phyloP scores from a whole-genome alignment of 2,888 invertebrate genomes.

The Nezara viridula region DNA sequence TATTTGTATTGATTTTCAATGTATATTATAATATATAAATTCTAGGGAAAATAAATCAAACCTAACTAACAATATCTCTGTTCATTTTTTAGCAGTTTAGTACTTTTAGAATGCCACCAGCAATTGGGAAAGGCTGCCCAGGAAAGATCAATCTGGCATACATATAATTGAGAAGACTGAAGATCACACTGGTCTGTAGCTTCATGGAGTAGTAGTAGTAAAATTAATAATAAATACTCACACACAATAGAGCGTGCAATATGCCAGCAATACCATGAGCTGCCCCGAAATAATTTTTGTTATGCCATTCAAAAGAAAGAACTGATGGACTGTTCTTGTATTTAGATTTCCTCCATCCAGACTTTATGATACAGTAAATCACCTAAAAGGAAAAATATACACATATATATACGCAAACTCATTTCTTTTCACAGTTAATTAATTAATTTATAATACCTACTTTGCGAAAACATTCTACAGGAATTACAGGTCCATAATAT shows the following conservation, averaged over 20 bases:
- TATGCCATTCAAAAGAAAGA: constrained; percentile 90
- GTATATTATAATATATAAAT: too few species aligned
- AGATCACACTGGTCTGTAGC: too few species aligned
- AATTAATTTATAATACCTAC: not conserved
- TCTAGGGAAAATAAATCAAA: too few species aligned
- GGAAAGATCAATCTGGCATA: too few species aligned
- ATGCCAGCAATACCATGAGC: constrained; percentile 93
- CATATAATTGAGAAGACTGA: too few species aligned
- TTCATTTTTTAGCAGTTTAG: too few species aligned
- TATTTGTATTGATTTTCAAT: too few species aligned
- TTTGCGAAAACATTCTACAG: constrained; percentile 7
- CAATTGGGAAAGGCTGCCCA: too few species aligned
- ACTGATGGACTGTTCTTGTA: constrained; percentile 71
- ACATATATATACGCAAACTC: not conserved
- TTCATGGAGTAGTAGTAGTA: too few species aligned
- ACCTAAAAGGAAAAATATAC: constrained; percentile 71
- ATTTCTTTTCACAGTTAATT: not conserved
- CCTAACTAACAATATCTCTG: too few species aligned
- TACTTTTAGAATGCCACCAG: too few species aligned
- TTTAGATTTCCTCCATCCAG: constrained; percentile 76
- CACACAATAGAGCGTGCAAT: constrained; percentile 78
- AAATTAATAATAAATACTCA: constrained; percentile 49
- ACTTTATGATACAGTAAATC: constrained; percentile 74
- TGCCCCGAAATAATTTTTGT: constrained; percentile 87
- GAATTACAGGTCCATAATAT: constrained; percentile 69